A percentile compares a stretch with the other conserved stretches of the same genome.
Evolutionary conservation across 2,797 vertebrate genomes (phyloP).

Genomic region (Danio jaintianensis): DNA sequence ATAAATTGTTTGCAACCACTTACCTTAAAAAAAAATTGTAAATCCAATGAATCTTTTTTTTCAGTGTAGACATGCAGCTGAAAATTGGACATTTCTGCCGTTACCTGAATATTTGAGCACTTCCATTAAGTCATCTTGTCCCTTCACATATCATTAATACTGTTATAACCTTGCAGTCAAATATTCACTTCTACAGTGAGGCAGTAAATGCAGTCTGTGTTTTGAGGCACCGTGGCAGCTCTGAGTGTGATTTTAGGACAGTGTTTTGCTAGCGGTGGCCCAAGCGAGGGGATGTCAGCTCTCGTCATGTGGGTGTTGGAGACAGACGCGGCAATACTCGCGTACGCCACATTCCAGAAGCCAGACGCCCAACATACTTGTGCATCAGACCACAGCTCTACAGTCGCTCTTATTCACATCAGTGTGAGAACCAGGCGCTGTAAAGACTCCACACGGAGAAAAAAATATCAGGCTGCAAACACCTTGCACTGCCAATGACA

Average conservation of each 20-base stretch:
- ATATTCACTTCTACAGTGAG: not conserved
- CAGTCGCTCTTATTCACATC: constrained; percentile 36
- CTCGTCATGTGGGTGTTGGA: constrained; percentile 57
- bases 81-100: not conserved
- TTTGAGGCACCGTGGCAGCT: not conserved
- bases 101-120: constrained; percentile 3
- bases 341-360: constrained; percentile 71
- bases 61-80: not conserved
- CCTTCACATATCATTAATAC: not conserved
- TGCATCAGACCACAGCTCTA: constrained; percentile 33
- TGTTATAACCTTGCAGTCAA: not conserved
- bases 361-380: constrained; percentile 68
- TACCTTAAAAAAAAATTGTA: too few species aligned
- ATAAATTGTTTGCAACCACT: too few species aligned
- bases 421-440: constrained; percentile 9
- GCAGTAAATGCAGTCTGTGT: not conserved
- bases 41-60: too few species aligned
- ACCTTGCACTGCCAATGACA: not conserved
- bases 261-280: constrained; percentile 32
- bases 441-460: not conserved
- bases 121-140: not conserved
- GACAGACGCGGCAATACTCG: constrained; percentile 59
- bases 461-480: not conserved
- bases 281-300: constrained; percentile 48
- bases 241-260: constrained; percentile 17